Evolutionary conservation across 2,797 vertebrate genomes (phyloP).

Genomic region (Artibeus lituratus): DNA sequence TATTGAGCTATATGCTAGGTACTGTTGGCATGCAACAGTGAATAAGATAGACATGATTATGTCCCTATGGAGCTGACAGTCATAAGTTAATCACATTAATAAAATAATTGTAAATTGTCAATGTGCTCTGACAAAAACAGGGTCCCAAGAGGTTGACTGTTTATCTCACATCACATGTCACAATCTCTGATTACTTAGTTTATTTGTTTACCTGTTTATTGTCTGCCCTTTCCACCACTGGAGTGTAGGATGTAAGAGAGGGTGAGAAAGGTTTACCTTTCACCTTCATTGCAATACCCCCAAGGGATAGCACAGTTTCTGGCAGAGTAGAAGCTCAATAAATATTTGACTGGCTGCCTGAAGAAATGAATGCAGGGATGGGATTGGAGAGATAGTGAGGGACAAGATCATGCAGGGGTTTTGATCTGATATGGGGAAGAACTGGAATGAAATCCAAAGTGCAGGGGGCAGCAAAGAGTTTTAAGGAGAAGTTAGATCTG

Average conservation of each 20-base stretch:
- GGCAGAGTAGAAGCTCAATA: slow-evolving; percentile 6
- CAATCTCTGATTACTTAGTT: neutral
- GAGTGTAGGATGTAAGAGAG: neutral
- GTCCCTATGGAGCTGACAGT: neutral
- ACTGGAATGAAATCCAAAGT: slow-evolving; percentile 19
- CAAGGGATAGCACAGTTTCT: neutral
- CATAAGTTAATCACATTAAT: slow-evolving; percentile 33
- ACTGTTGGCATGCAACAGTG: neutral
- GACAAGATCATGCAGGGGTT: neutral
- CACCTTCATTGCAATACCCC: neutral
- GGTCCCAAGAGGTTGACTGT: neutral
- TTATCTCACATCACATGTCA: neutral
- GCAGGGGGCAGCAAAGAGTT: neutral
- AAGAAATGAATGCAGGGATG: neutral
- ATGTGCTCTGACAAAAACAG: slow-evolving; percentile 6
- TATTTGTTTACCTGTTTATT: neutral
- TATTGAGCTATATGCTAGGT: neutral
- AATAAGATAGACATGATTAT: neutral
- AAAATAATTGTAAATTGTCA: slow-evolving; percentile 35
- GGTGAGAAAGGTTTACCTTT: neutral
- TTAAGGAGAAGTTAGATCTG: slow-evolving; percentile 11
- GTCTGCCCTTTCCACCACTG: slow-evolving; percentile 12
- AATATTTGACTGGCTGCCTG: slow-evolving; percentile 23
- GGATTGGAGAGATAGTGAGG: neutral
- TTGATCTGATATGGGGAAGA: neutral